Evolutionary conservation across 2,113 vertebrate genomes (phyloP).

Genomic region (human (Homo sapiens)): GRCh38 chr14:80766001-80766500

Average conservation of each 20-base stretch:
- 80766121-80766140: background rate
- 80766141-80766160: background rate
- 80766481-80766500: slow-evolving; percentile 24
- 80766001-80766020: background rate
- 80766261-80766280: background rate
- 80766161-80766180: background rate
- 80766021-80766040: slow-evolving; percentile 3
- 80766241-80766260: background rate
- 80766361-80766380: background rate
- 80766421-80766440: background rate
- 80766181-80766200: background rate
- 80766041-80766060: background rate
- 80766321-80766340: background rate
- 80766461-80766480: background rate
- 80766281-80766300: background rate
- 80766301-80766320: background rate
- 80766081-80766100: background rate
- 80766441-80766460: background rate
- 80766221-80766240: background rate
- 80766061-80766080: background rate
- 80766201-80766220: background rate
- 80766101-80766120: background rate
- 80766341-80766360: background rate
- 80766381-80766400: background rate
- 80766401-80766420: background rate